Percentiles rank a stretch among this genome's conserved stretches.
These are phyloP conservation scores for Spea bombifrons DNA, from an alignment of 2,113 vertebrate genomes.

Conservation along the genomic window DNA sequence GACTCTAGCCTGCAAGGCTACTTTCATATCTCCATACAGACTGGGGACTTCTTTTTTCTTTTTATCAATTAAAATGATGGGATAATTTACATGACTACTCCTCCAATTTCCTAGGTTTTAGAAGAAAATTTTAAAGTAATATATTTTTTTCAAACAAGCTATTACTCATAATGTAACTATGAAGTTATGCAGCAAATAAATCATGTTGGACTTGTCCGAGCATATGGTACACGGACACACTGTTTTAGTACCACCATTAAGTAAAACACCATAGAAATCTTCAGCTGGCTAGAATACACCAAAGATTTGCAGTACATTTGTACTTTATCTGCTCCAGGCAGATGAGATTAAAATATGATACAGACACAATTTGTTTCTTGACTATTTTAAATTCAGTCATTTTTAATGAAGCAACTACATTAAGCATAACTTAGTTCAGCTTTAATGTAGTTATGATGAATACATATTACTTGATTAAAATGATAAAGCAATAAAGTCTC, in stretches of 20 bases:
- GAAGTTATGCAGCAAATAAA: too few relatives aligned
- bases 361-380: slow-evolving; percentile 60
- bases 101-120: too few relatives aligned
- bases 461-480: slow-evolving; percentile 64
- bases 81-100: too few relatives aligned
- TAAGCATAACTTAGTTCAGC: slow-evolving; percentile 58
- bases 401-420: slow-evolving; percentile 67
- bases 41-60: too few relatives aligned
- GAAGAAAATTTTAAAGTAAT: too few relatives aligned
- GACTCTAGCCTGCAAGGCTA: too few relatives aligned
- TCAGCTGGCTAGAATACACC: slow-evolving; percentile 50
- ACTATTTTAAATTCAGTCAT: slow-evolving; percentile 62
- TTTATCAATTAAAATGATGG: too few relatives aligned
- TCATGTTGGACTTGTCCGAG: too few relatives aligned
- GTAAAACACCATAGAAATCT: slow-evolving; percentile 48
- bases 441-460: slow-evolving; percentile 62
- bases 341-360: slow-evolving; percentile 58
- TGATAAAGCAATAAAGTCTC: slow-evolving; percentile 55
- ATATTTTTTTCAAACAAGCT: too few relatives aligned
- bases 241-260: background rate
- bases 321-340: slow-evolving; percentile 54
- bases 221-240: too few relatives aligned
- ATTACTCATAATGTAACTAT: too few relatives aligned
- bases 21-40: too few relatives aligned
- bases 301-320: slow-evolving; percentile 53